Evolutionary conservation across 2,113 vertebrate genomes (phyloP).

Genomic region (Capreolus pygargus): DNA sequence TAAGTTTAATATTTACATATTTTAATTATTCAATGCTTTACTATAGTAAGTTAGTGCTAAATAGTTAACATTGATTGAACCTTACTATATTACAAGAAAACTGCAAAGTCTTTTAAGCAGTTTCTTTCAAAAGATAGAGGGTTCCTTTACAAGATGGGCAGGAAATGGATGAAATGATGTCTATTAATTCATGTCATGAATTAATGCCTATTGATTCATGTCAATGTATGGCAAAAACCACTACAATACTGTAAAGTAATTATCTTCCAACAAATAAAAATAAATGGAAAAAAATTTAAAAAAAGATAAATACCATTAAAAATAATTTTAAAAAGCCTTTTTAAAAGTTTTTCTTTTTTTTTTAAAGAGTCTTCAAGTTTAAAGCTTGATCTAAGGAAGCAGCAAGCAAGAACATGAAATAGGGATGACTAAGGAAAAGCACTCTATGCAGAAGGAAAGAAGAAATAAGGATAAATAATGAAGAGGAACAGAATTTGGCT

Average conservation of each 20-base stretch:
- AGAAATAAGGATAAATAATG: not conserved
- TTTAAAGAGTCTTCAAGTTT: not conserved
- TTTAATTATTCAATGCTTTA: not conserved
- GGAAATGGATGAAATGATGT: not conserved
- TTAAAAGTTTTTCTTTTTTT: too few species aligned
- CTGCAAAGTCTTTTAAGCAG: not conserved
- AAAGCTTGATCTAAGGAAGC: not conserved
- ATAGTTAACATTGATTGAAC: not conserved
- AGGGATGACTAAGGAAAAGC: not conserved
- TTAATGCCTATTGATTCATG: too few species aligned
- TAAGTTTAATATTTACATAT: not conserved
- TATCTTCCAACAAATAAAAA: too few species aligned
- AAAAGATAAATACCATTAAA: too few species aligned
- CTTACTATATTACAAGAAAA: not conserved
- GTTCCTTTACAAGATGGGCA: not conserved
- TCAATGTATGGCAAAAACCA: too few species aligned
- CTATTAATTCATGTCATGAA: not conserved
- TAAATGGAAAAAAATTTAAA: too few species aligned
- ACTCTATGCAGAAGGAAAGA: not conserved
- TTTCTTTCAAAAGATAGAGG: not conserved
- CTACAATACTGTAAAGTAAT: too few species aligned
- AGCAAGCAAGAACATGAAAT: not conserved
- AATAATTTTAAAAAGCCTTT: too few species aligned
- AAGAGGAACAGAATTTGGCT: not conserved
- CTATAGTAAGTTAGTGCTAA: not conserved